These are phyloP conservation scores for Iphiclides podalirius DNA, from an alignment of 2,888 invertebrate genomes.

Conservation along the genomic window DNA sequence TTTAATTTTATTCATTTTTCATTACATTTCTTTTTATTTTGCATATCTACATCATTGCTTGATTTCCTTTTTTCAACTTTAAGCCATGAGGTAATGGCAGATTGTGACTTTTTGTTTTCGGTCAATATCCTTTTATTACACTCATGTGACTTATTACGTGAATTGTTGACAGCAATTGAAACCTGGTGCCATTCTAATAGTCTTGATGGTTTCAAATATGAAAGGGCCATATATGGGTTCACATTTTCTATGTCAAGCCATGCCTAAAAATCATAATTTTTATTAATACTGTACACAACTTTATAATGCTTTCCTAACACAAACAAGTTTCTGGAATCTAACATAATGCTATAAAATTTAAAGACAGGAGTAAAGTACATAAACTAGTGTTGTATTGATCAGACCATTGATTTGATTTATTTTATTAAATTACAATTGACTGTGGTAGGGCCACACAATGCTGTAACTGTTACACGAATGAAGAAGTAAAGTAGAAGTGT, in stretches of 20 bases:
- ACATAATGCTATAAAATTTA: too few species aligned
- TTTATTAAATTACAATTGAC: too few species aligned
- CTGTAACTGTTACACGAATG: too few species aligned
- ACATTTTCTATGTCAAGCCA: constrained; percentile 84
- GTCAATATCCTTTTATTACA: constrained; percentile 75
- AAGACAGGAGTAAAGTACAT: too few species aligned
- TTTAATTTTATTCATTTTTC: constrained; percentile 20
- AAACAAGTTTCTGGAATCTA: too few species aligned
- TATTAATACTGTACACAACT: too few species aligned
- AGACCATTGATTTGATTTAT: too few species aligned
- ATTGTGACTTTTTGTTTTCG: constrained; percentile 54
- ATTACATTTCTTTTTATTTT: constrained; percentile 41
- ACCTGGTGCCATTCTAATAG: constrained; percentile 85
- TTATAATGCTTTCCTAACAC: too few species aligned
- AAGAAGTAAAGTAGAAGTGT: too few species aligned
- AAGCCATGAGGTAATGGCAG: constrained; percentile 69
- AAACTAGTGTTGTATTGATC: too few species aligned
- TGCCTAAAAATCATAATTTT: constrained; percentile 66
- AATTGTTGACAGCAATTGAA: constrained; percentile 85
- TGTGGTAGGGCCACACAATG: too few species aligned
- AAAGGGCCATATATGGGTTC: constrained; percentile 70
- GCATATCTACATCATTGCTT: constrained; percentile 33
- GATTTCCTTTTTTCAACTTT: constrained; percentile 54
- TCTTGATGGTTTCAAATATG: constrained; percentile 75
- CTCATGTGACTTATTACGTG: constrained; percentile 82